phyloP scores from a whole-genome alignment of 2,113 vertebrate species.

The Urocolius indicus region DNA sequence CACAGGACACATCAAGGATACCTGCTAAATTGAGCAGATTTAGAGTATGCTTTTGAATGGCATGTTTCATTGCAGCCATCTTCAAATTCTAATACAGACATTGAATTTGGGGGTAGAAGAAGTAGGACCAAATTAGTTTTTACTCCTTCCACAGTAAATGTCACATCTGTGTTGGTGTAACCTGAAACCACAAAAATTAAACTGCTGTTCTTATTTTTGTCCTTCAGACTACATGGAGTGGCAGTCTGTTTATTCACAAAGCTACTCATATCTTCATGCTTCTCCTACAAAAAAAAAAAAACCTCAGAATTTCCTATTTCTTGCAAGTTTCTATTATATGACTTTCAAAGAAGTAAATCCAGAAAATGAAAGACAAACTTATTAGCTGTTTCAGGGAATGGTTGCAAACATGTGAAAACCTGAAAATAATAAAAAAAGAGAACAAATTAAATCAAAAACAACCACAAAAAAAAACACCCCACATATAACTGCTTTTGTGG shows the following conservation, averaged over 20 bases:
- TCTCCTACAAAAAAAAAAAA: background rate
- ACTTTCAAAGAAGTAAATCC: background rate
- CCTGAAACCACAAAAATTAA: background rate
- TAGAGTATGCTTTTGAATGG: background rate
- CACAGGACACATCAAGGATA: background rate
- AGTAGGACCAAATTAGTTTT: background rate
- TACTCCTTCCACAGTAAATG: background rate
- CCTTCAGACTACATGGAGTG: background rate
- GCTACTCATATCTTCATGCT: background rate
- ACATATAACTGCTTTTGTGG: background rate
- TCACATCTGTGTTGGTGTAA: background rate
- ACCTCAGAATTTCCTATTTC: background rate
- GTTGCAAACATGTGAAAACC: background rate
- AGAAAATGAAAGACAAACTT: background rate
- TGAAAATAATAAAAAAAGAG: background rate
- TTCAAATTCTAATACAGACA: background rate
- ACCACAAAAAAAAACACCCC: background rate
- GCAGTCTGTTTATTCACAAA: background rate
- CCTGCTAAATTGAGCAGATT: background rate
- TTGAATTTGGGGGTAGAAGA: background rate
- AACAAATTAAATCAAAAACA: background rate
- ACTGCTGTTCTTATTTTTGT: background rate
- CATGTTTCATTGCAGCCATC: background rate
- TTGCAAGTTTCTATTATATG: background rate
- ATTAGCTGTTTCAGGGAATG: background rate